Conservation (phyloP, 1,140 invertebrate species). For the Drosophila triauraria region DNA sequence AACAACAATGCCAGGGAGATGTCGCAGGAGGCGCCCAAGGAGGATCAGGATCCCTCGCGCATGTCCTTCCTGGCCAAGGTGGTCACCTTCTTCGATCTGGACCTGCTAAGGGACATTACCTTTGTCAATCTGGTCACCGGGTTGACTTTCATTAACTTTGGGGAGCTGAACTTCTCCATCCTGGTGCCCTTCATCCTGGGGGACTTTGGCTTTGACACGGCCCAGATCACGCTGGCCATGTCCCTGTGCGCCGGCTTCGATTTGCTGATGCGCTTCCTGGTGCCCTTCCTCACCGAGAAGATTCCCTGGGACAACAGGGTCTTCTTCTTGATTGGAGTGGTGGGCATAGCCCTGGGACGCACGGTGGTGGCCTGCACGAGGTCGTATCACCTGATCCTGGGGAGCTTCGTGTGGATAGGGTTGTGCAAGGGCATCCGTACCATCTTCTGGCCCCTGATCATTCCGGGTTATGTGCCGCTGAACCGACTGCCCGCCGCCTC, state of each 20-base stretch:
- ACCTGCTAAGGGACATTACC: conserved; percentile 88
- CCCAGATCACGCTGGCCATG: conserved; percentile 88
- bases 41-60: conserved; percentile 24
- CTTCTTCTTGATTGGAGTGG: conserved; percentile 89
- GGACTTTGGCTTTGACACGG: conserved; percentile 87
- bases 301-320: conserved; percentile 88
- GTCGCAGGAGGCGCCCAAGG: background rate
- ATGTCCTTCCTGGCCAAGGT: conserved; percentile 85
- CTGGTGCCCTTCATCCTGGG: conserved; percentile 89
- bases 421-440: conserved; percentile 88
- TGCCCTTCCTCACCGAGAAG: conserved; percentile 88
- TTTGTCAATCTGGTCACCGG: conserved; percentile 90
- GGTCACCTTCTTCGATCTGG: conserved; percentile 88
- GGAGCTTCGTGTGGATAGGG: conserved; percentile 87
- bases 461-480: conserved; percentile 88
- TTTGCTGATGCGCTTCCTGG: conserved; percentile 87
- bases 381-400: conserved; percentile 84
- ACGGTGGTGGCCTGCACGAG: conserved; percentile 86
- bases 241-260: conserved; percentile 87
- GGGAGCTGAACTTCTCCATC: conserved; percentile 90
- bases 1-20: conserved; percentile 26
- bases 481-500: conserved; percentile 88
- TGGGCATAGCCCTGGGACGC: conserved; percentile 88
- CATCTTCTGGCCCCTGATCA: conserved; percentile 89
- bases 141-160: conserved; percentile 89